These are phyloP conservation scores for Synanceia verrucosa DNA, from an alignment of 2,797 vertebrate genomes.

Conservation along the genomic window DNA sequence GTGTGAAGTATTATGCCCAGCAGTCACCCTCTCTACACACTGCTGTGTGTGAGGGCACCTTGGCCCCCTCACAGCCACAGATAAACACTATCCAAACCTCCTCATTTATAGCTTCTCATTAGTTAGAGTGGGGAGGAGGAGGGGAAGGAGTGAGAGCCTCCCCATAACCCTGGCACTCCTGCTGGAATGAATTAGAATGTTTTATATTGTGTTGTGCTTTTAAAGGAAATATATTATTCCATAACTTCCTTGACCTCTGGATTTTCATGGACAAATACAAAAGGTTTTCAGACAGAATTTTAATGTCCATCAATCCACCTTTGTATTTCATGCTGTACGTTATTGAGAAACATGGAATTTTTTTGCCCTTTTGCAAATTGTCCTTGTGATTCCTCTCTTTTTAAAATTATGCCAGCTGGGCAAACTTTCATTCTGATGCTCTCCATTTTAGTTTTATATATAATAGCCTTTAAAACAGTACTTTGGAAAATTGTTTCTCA, in stretches of 20 bases:
- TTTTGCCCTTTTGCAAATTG: conserved; percentile 39
- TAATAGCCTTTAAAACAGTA: conserved; percentile 42
- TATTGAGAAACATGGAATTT: conserved; percentile 22
- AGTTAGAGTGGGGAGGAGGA: conserved; percentile 75
- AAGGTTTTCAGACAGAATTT: conserved; percentile 40
- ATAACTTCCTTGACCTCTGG: conserved; percentile 49
- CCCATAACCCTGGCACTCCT: conserved; percentile 59
- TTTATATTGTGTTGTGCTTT: conserved; percentile 63
- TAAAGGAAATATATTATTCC: conserved; percentile 58
- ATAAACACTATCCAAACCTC: conserved; percentile 73
- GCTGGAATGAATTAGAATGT: conserved; percentile 60
- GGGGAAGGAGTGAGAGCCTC: conserved; percentile 33
- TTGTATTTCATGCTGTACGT: conserved; percentile 40
- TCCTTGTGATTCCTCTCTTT: conserved; percentile 45
- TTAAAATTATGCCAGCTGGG: conserved; percentile 31
- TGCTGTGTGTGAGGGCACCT: conserved; percentile 79
- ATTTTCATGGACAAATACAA: conserved; percentile 24
- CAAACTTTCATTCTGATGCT: conserved; percentile 21
- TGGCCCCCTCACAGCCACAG: conserved; percentile 68
- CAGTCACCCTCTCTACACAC: conserved; percentile 70
- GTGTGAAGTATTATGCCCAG: conserved; percentile 81
- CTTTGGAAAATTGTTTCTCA: conserved; percentile 47
- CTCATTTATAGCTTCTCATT: conserved; percentile 79
- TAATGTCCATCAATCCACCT: conserved; percentile 43
- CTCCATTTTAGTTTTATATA: conserved; percentile 25